Conservation (phyloP, 2,113 vertebrate genomes). For the Lynx canadensis region DNA sequence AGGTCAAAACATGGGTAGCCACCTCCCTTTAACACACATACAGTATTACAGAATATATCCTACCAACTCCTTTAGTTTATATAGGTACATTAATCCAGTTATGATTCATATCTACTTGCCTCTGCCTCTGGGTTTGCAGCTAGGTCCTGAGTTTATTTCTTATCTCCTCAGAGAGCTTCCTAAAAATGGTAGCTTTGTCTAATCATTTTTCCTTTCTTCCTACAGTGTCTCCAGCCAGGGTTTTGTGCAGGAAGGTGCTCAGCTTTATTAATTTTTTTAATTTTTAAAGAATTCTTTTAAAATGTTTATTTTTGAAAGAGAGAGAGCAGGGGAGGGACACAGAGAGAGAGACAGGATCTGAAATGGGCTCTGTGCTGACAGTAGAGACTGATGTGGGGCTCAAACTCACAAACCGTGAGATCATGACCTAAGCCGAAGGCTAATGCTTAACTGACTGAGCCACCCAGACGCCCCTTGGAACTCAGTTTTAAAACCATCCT, state of each 20-base stretch:
- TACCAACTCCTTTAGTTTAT: background rate
- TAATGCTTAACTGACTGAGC: background rate
- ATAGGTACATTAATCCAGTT: background rate
- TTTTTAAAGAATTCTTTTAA: background rate
- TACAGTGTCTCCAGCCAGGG: background rate
- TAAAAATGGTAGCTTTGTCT: background rate
- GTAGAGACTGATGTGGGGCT: background rate
- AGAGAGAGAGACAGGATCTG: too few species aligned
- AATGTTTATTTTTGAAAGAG: too few species aligned
- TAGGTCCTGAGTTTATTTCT: background rate
- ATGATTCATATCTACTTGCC: background rate
- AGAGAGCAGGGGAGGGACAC: too few species aligned
- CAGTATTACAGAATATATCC: background rate
- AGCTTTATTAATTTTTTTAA: background rate
- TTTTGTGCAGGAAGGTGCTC: background rate
- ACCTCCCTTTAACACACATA: background rate
- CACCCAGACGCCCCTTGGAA: background rate
- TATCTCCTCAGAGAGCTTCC: background rate
- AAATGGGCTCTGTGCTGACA: too few species aligned
- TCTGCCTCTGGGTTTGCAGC: background rate
- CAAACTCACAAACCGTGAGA: background rate
- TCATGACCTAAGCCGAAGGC: background rate
- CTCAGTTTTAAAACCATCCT: conserved; percentile 5
- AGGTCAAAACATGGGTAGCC: background rate
- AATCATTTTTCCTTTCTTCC: background rate